These are phyloP conservation scores for Ochotona princeps DNA, from an alignment of 2,113 vertebrate species.

Conservation along the genomic window DNA sequence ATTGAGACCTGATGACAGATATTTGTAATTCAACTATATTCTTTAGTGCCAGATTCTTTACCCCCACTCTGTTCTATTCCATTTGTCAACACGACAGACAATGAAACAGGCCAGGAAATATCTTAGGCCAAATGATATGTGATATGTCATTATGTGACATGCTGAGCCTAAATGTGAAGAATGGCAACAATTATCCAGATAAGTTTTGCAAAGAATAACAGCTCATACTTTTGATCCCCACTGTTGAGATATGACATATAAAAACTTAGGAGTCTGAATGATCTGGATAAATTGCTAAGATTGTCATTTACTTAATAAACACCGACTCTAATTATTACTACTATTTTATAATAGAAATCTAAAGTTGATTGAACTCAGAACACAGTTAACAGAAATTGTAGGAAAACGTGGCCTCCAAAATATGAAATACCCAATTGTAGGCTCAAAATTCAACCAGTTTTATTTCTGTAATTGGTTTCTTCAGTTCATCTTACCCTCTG, in stretches of 20 bases:
- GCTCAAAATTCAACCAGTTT: neutral
- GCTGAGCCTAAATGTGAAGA: conserved; percentile 51
- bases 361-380: conserved; percentile 38
- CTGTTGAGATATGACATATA: neutral
- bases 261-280: neutral
- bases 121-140: conserved; percentile 58
- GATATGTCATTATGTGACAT: conserved; percentile 50
- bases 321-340: neutral
- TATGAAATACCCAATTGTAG: neutral
- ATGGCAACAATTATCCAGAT: conserved; percentile 44
- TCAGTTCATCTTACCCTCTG: conserved; percentile 22
- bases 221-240: conserved; percentile 35
- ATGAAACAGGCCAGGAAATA: conserved; percentile 55
- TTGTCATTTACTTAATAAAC: neutral
- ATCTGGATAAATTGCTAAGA: conserved; percentile 14
- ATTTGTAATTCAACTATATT: conserved; percentile 65
- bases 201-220: conserved; percentile 54
- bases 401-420: neutral
- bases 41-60: conserved; percentile 50
- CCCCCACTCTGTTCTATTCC: conserved; percentile 1
- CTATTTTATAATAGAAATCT: neutral
- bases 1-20: conserved; percentile 59
- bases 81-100: conserved; percentile 55
- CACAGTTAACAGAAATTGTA: conserved; percentile 3
- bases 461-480: conserved; percentile 28